A percentile compares a stretch with the other conserved stretches of the same genome.
Conservation (phyloP, 2,888 invertebrate species). For the Dolomedes plantarius region DNA sequence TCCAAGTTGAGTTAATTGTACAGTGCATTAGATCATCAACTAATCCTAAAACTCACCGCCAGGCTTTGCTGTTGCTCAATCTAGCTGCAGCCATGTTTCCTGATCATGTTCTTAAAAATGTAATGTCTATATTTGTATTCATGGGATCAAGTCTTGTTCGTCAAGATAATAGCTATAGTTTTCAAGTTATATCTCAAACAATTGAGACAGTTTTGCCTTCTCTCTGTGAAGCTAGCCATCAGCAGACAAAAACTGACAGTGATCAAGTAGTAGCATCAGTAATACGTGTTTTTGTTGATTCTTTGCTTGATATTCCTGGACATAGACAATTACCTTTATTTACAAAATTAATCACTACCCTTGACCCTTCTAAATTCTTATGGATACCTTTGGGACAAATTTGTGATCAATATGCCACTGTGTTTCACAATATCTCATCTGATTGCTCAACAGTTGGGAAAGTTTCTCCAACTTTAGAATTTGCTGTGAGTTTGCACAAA, state of each 20-base stretch:
- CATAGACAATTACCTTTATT: conserved; percentile 91
- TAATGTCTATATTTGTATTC: conserved; percentile 98
- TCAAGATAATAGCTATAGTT: conserved; percentile 95
- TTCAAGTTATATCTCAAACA: conserved; percentile 92
- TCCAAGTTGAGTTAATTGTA: conserved; percentile 85
- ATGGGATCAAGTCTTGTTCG: conserved; percentile 95
- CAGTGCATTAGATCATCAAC: conserved; percentile 92
- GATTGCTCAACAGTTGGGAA: conserved; percentile 22
- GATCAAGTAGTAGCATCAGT: conserved; percentile 77
- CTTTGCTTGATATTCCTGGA: conserved; percentile 92
- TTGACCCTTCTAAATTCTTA: conserved; percentile 78
- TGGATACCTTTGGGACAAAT: conserved; percentile 78
- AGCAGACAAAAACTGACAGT: conserved; percentile 32
- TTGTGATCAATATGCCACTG: conserved; percentile 75
- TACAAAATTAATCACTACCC: conserved; percentile 82
- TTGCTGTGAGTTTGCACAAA: conserved; percentile 79
- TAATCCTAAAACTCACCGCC: conserved; percentile 96
- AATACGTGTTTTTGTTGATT: conserved; percentile 92
- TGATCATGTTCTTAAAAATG: conserved; percentile 89
- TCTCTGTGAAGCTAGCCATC: conserved; percentile 79
- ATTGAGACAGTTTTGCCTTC: conserved; percentile 93
- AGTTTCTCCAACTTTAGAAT: conserved; percentile 34
- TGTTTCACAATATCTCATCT: conserved; percentile 19
- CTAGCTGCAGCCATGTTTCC: conserved; percentile 87
- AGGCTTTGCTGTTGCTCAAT: conserved; percentile 89